Percentiles rank a stretch among this genome's conserved stretches.
These are phyloP conservation scores for Leiothrix lutea DNA, from an alignment of 2,113 vertebrate genomes.

Conservation along the genomic window DNA sequence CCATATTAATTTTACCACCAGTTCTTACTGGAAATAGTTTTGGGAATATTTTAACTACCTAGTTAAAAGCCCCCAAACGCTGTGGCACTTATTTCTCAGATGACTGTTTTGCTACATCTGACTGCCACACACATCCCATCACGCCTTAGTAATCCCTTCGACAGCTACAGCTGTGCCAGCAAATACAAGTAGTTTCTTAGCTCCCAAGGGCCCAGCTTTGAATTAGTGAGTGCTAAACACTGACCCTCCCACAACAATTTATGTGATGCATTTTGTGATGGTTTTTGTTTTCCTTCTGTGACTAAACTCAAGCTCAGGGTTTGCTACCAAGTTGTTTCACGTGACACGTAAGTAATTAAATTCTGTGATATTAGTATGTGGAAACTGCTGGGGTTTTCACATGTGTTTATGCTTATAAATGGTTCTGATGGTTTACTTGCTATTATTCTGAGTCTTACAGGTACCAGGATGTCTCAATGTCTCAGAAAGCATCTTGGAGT, in stretches of 20 bases:
- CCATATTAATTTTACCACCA: not conserved
- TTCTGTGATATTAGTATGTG: not conserved
- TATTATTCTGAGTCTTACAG: not conserved
- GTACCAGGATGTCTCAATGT: not conserved
- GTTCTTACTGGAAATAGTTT: not conserved
- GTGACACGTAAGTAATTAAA: not conserved
- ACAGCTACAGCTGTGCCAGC: slow-evolving; percentile 31
- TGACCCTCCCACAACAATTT: not conserved
- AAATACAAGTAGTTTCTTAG: not conserved
- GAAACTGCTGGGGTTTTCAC: not conserved
- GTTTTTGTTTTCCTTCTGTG: not conserved
- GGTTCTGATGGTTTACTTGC: not conserved
- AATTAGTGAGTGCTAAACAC: not conserved
- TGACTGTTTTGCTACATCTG: not conserved
- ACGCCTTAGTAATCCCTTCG: not conserved
- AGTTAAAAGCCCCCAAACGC: not conserved
- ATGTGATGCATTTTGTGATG: not conserved
- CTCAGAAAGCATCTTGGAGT: not conserved
- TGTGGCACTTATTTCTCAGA: not conserved
- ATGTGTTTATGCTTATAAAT: not conserved
- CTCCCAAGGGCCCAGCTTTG: not conserved
- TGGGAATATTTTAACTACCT: not conserved
- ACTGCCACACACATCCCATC: not conserved
- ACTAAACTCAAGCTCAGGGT: not conserved
- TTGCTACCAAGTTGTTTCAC: not conserved